Base-by-base conservation (phyloP, 2,888 invertebrate genomes). In the Anoplius nigerrimus region DNA sequence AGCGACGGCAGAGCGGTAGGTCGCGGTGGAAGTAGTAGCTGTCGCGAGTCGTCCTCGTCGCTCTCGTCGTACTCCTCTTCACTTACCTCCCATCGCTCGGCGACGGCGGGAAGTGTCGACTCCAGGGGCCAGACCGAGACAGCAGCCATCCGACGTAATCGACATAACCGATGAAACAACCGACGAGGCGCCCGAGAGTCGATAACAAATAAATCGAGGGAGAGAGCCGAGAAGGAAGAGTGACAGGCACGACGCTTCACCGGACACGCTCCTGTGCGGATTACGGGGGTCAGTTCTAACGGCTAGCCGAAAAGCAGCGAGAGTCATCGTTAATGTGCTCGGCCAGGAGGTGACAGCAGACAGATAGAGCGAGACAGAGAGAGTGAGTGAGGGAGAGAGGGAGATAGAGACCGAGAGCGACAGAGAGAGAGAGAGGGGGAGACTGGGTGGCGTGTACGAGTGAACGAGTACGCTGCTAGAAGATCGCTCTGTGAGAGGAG, bases 261-360 rank as follows among this genome's bases (percentile, higher is more conserved):
- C 21, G 45, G 52, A 55, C 45, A 53, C 56, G 48, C 42, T 68
- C 66, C 58, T 55, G 22, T 54, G 53, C 62, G 48, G 68, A 46
- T 48, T 45, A 63, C 52, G 43, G 54, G n/a, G n/a, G n/a, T n/a
- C n/a, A n/a, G n/a, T n/a, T n/a, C n/a, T n/a, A 43, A 66, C 71
- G 72, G 71, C 34, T n/a, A n/a, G n/a, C n/a, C n/a, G 53, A 24
- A 18, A 51, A 16, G 34, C 34, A 13, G 34, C 34, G 11, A 34
- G 6, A 6, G 34, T 6, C 34, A 34, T 34, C 34, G 34, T 11
- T 34, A 6, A 77, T 77, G 76, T 78, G 74, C 68, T 61, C 70
- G 69, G 58, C 57, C 76, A 80, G 82, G 79, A 82, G 84, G 82
- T 78, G 77, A 72, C 42, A 53, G 62, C 57, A 66, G 51, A 5